A percentile compares a stretch with the other conserved stretches of the same genome.
Conservation (phyloP, 1,140 invertebrate genomes). For the Meteorus sp. region DNA sequence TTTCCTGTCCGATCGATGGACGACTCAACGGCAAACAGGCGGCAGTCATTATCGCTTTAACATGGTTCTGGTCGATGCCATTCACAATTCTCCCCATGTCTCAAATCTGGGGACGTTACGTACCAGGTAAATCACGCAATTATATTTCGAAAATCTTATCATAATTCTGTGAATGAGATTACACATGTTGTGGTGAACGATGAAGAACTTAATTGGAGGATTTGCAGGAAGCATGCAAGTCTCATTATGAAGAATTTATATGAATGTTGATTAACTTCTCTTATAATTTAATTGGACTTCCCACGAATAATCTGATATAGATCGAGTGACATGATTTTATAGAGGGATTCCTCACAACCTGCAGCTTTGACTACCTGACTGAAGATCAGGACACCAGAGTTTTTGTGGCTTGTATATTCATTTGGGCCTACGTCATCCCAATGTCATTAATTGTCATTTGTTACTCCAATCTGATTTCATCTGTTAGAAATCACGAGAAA, state of each 20-base stretch:
- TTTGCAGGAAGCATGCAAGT: too few species aligned
- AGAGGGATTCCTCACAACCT: conserved; percentile 79
- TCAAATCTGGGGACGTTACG: conserved; percentile 68
- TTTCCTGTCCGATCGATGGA: conserved; percentile 75
- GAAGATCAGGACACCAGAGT: conserved; percentile 69
- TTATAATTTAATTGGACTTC: background rate
- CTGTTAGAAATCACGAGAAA: conserved; percentile 74
- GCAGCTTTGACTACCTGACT: conserved; percentile 74
- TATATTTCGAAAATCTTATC: too few species aligned
- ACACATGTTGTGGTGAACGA: too few species aligned
- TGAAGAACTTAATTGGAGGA: too few species aligned
- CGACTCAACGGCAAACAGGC: conserved; percentile 69
- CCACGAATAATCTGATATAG: background rate
- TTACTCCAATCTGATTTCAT: conserved; percentile 71
- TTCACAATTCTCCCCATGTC: conserved; percentile 70
- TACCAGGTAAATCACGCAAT: conserved; percentile 63
- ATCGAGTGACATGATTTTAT: conserved; percentile 14
- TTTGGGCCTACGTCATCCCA: conserved; percentile 72
- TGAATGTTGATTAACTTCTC: too few species aligned
- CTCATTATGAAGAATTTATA: too few species aligned
- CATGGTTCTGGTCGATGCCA: conserved; percentile 73
- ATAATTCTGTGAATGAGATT: too few species aligned
- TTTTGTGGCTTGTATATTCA: conserved; percentile 70
- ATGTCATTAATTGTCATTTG: conserved; percentile 69
- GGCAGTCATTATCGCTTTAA: conserved; percentile 63